Percentiles rank a stretch among this genome's conserved stretches.
Conservation (phyloP, 1,140 invertebrate genomes). For the Sitobion miscanthi region DNA sequence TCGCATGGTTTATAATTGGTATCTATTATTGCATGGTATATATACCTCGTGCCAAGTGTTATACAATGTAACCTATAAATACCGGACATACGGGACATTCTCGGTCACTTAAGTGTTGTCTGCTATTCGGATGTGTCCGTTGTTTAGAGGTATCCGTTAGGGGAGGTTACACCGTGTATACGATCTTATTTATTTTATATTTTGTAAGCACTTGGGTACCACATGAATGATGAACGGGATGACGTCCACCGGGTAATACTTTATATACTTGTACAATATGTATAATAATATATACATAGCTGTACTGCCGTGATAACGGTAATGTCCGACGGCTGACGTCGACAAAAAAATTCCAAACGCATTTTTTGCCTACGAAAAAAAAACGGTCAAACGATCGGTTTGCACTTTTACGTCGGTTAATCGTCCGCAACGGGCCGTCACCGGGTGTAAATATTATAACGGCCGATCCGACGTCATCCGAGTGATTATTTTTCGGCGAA, state of each 20-base stretch:
- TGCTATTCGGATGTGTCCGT: background rate
- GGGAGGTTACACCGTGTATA: background rate
- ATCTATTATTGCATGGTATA: too few species aligned
- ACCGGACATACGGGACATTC: background rate
- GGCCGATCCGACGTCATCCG: background rate
- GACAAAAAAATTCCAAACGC: background rate
- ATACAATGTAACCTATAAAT: background rate
- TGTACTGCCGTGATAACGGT: background rate
- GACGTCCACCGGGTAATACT: background rate
- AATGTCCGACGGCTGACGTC: background rate
- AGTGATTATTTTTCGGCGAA: background rate
- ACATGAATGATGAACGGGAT: background rate
- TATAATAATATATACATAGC: background rate
- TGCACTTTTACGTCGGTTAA: constrained; percentile 13
- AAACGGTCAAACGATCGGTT: constrained; percentile 27
- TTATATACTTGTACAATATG: background rate
- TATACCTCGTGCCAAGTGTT: too few species aligned
- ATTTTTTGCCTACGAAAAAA: background rate
- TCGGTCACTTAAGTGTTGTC: background rate
- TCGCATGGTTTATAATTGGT: too few species aligned
- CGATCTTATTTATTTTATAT: background rate
- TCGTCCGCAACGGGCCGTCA: constrained; percentile 18
- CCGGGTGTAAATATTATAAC: constrained; percentile 13
- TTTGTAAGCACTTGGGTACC: background rate
- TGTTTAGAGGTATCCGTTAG: background rate